Evolutionary conservation across 2,797 vertebrate species (phyloP).

Genomic region (Cyclura pinguis): DNA sequence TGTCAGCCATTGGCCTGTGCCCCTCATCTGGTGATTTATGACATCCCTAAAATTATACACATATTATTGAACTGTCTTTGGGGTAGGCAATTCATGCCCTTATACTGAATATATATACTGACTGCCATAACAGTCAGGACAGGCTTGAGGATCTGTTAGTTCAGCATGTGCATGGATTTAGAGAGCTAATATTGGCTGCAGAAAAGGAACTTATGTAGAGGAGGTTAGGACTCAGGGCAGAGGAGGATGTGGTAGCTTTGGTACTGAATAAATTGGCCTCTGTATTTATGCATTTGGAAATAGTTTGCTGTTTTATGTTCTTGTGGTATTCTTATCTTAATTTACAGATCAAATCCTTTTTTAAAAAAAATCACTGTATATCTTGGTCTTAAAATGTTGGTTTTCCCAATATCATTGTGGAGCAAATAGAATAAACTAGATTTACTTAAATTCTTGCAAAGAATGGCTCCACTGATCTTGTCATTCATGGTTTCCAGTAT

Average conservation of each 20-base stretch:
- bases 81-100: not conserved
- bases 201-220: not conserved
- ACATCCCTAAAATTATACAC: too few relatives aligned
- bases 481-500: not conserved
- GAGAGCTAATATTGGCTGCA: not conserved
- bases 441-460: not conserved
- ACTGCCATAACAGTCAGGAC: not conserved
- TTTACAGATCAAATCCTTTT: not conserved
- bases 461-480: not conserved
- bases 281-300: not conserved
- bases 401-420: not conserved
- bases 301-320: not conserved
- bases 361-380: not conserved
- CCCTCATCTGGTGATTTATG: not conserved
- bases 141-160: not conserved
- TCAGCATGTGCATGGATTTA: too few relatives aligned
- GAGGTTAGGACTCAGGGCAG: not conserved
- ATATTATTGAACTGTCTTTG: not conserved
- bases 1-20: too few relatives aligned
- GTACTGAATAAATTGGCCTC: not conserved
- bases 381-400: not conserved
- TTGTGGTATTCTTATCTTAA: not conserved
- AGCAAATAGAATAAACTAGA: slow-evolving; percentile 5
- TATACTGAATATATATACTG: not conserved
- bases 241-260: not conserved